Base-by-base conservation (phyloP, 1,140 invertebrate species). In the Papilio xuthus region DNA sequence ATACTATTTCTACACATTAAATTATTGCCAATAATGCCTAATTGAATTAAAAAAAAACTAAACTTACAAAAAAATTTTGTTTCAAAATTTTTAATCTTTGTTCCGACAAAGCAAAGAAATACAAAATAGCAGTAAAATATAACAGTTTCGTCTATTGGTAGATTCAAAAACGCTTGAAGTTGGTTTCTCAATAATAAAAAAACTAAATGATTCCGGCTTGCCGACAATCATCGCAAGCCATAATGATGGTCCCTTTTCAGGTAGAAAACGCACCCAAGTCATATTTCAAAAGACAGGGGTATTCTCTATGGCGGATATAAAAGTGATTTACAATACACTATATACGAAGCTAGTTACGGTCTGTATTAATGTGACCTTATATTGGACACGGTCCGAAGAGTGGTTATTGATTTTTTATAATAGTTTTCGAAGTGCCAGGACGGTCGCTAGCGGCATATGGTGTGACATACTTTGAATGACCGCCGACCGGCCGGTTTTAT, bases 161-260 rank as follows among this genome's bases (percentile, higher is more conserved):
- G n/a, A 44, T 44, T 72, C 42, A 72, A 72, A 70, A 47, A 72
- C 70, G 70, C 70, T 9, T 47, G 42, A 72, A 10, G 70, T 72
- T 47, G 28, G 69, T 71, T 37, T 42, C n/a, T 42, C 32, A 18
- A 78, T 82, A 79, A 83, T 15, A n/a, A 86, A 92, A 89, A 87
- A 89, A 70, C 83, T 82, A 89, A 89, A 92, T 89, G 81, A 91
- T 89, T 88, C 86, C 80, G 85, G 83, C 80, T 85, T 82, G 89
- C 92, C 92, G 90, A 92, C 92, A 90, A 93, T 92, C 89, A 89
- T 88, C 80, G 82, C 74, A 75, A 83, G 79, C 80, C 84, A 88
- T 93, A 92, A 93, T 91, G 91, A 93, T 84, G 88, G 89, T 87
- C 88, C 92, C 85, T 88, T 87, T 87, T 87, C 92, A 93, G 92